Percentiles rank a stretch among this genome's conserved stretches.
phyloP scores from a whole-genome alignment of 2,797 vertebrate species.

The Anguilla marmorata region DNA sequence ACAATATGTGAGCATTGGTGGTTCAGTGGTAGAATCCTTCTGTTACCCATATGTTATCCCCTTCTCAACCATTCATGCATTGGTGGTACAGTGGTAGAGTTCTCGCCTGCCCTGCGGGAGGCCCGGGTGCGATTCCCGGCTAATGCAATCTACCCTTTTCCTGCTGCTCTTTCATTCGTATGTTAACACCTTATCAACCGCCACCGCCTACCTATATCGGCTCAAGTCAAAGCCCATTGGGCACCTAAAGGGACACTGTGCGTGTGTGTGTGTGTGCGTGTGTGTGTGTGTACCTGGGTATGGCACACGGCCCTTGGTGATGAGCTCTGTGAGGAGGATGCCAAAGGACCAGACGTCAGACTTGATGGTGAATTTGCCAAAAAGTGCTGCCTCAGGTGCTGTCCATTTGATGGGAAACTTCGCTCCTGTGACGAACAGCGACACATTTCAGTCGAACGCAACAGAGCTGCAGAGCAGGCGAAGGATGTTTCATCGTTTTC shows the following conservation, averaged over 20 bases:
- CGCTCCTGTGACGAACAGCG: slow-evolving; percentile 75
- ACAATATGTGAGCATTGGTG: background rate
- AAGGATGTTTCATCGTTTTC: background rate
- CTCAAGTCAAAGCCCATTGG: background rate
- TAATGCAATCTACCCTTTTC: background rate
- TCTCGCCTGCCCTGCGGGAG: slow-evolving; percentile 34
- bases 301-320: slow-evolving; percentile 93
- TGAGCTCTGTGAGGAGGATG: slow-evolving; percentile 91
- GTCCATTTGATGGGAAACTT: slow-evolving; percentile 99
- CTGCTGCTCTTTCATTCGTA: too few relatives aligned
- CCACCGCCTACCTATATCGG: background rate
- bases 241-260: background rate
- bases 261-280: background rate
- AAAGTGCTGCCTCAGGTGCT: slow-evolving; percentile 92
- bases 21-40: slow-evolving; percentile 26
- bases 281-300: slow-evolving; percentile 81
- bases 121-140: slow-evolving; percentile 36
- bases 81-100: slow-evolving; percentile 29
- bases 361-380: slow-evolving; percentile 93
- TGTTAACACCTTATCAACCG: too few relatives aligned
- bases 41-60: too few relatives aligned
- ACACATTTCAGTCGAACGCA: background rate
- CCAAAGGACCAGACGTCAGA: slow-evolving; percentile 98
- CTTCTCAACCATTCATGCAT: background rate
- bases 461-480: background rate